Evolutionary conservation across 2,888 invertebrate genomes (phyloP), one percentile per base, ranked within the genome.

Genomic region (Nowickia ferox): DNA sequence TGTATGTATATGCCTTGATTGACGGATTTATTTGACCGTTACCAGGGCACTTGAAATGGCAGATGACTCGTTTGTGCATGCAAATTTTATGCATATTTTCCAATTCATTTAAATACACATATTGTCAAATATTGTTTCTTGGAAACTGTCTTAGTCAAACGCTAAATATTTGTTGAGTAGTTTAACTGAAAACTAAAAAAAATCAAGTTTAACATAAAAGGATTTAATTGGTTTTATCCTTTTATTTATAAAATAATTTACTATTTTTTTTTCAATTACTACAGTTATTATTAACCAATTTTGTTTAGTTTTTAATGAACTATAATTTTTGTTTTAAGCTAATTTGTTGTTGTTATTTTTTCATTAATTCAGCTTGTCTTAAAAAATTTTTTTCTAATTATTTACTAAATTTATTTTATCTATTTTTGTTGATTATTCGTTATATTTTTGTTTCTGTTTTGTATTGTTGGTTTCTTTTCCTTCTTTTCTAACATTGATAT

Each of bases 401-500:
- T 59, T 44, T 72, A 84, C 83, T 84, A 84, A 78, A 68, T 84
- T 78, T 51, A 84, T 84, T 84, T 87, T 66, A 72, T 78, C 74
- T 87, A 79, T 53, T 72, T 17, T 87, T 75, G n/a, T 79, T 78
- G 59, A 65, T 6, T 75, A 30, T 30, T 30, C 6, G 6, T 63
- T 65, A 55, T 40, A 61, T 77, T 79, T 63, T 53, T 44, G 19
- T 78, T 63, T 65, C 19, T 46, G 61, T 83, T 71, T 78, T 38
- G 44, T 66, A 30, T 30, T 30, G 30, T 30, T 30, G 30, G 5
- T 76, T 80, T 66, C 40, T 48, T 77, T 78, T 81, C 42, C 79
- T 81, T 74, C 77, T 88, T 75, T 87, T 84, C 87, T 88, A 87
- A 88, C 83, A 86, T 87, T 88, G 87, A 86, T 87, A 84, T 87